Evolutionary conservation across 2,113 vertebrate genomes (phyloP), one percentile per base, ranked within the genome.

Genomic region (Pelodiscus sinensis): DNA sequence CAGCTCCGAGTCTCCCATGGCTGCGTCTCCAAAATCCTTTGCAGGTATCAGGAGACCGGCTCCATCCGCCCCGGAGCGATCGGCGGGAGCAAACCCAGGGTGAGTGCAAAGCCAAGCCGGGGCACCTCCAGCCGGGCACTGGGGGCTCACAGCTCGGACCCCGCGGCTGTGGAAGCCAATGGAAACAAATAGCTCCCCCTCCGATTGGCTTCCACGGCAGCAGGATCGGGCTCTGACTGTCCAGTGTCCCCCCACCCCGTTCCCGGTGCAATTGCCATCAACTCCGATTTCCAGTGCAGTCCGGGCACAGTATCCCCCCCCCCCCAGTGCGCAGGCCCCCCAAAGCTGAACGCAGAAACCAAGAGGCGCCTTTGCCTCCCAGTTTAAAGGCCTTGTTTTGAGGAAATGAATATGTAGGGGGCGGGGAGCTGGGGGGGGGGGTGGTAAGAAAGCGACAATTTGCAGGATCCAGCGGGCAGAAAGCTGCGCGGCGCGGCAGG

Each of bases 11-110:
- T 99, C 75, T 99, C 99, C 88, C 99, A 99, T 65, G 99, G 99
- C 29, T 99, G 99, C 22, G 99, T 99, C 68, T 99, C 99, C 98
- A 99, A 99, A 98, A 99, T 99, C 95, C 99, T 99, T 35, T 99
- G 99, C 94, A 98, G 99, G 88, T 99, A 99, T 98, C 99, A 99
- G 77, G 99, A 99, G 97, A 99, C 99, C 0, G 99, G 99, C 8
- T 99, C 99, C 51, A 99, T 99, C 97, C 98, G 99, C 11, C 99
- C 99, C 3, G 99, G 99, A 54, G 99, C 99, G 90, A 99, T 99
- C 62, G 99, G 99, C 4, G 99, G 99, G 96, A 99, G 99, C 97
- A 99, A 99, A 89, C 99, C 99, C 98, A 99, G 99, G 99, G 99
- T 99, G 98, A 99, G 99, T 99, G 97, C 96, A 94, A 88, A 75